phyloP scores from a whole-genome alignment of 2,888 invertebrate species.

The Cotesia congregata region DNA sequence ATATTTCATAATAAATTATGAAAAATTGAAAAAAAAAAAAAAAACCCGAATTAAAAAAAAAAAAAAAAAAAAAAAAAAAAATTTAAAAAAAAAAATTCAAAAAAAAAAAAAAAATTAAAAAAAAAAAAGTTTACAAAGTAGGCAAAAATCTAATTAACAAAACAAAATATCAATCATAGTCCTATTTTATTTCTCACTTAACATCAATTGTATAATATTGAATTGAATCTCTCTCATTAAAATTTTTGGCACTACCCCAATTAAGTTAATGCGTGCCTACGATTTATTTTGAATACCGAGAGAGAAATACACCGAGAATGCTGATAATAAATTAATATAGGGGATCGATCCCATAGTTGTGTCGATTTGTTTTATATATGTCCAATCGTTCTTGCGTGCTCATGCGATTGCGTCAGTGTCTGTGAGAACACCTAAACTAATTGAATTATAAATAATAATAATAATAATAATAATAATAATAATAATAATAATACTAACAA shows the following conservation, averaged over 20 bases:
- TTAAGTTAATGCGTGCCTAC: background rate
- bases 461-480: background rate
- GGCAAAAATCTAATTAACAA: background rate
- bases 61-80: background rate
- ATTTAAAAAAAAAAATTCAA: background rate
- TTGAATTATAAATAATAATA: background rate
- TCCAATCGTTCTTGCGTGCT: background rate
- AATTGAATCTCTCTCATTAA: slow-evolving; percentile 24
- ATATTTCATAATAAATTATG: slow-evolving; percentile 6
- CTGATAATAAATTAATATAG: slow-evolving; percentile 2
- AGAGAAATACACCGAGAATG: background rate
- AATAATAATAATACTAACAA: background rate
- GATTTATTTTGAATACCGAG: background rate
- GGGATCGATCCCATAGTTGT: background rate
- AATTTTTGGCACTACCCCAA: background rate
- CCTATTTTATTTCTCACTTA: background rate
- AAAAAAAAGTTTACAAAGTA: background rate
- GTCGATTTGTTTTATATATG: background rate
- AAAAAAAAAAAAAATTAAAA: too few species aligned
- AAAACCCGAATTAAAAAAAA: background rate
- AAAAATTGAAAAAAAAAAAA: slow-evolving; percentile 1
- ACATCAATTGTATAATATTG: slow-evolving; percentile 26
- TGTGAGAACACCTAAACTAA: background rate
- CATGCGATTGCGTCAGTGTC: background rate
- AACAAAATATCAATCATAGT: background rate